phyloP scores from a whole-genome alignment of 2,888 invertebrate species.

The Aproaerema taeniolella region DNA sequence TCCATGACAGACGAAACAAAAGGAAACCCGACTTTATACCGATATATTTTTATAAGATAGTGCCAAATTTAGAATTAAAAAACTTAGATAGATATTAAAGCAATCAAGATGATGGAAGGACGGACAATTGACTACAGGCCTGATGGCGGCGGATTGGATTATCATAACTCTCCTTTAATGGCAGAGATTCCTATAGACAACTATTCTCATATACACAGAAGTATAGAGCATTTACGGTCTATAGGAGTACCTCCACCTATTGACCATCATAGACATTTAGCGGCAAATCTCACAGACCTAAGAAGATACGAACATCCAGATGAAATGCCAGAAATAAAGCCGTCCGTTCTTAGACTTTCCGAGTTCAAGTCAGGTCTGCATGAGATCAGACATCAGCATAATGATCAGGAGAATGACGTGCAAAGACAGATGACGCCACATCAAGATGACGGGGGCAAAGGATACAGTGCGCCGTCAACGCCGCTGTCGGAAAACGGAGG shows the following conservation, averaged over 20 bases:
- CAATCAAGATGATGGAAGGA: conserved; percentile 74
- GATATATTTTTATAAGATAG: conserved; percentile 68
- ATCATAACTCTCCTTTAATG: conserved; percentile 82
- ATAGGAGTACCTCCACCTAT: conserved; percentile 75
- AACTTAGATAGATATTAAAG: conserved; percentile 59
- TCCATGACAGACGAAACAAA: conserved; percentile 64
- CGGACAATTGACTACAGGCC: conserved; percentile 74
- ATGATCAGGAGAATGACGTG: conserved; percentile 65
- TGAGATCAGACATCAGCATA: conserved; percentile 51
- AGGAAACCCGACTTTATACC: conserved; percentile 38
- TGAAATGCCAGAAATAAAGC: conserved; percentile 70
- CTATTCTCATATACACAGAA: conserved; percentile 80
- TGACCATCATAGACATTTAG: conserved; percentile 66
- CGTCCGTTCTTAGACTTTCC: conserved; percentile 68
- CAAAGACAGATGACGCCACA: conserved; percentile 62
- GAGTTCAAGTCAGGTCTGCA: conserved; percentile 69
- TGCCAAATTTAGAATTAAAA: conserved; percentile 61
- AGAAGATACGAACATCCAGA: conserved; percentile 71
- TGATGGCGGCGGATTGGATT: conserved; percentile 80
- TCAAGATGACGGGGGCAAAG: conserved; percentile 69
- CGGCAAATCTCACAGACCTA: conserved; percentile 65
- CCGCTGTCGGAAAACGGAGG: conserved; percentile 72
- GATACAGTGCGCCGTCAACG: conserved; percentile 72
- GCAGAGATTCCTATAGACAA: conserved; percentile 82
- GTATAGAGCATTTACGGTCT: conserved; percentile 80